A percentile compares a stretch with the other conserved stretches of the same genome.
These are phyloP conservation scores for Shinisaurus crocodilurus DNA, from an alignment of 2,113 vertebrate genomes.

Conservation along the genomic window DNA sequence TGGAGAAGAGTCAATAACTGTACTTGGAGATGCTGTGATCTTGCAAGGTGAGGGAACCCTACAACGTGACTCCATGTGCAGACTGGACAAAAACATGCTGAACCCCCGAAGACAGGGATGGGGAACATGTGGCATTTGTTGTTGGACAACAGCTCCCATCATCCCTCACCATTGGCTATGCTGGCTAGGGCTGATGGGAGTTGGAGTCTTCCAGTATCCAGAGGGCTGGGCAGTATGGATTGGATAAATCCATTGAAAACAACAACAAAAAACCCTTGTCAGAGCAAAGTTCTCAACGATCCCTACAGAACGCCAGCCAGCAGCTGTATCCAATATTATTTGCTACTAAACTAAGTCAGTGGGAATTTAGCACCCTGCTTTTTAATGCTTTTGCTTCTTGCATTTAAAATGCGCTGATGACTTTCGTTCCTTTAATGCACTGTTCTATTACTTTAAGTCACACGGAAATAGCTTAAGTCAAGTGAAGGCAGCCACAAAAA, in stretches of 20 bases:
- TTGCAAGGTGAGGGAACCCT: background rate
- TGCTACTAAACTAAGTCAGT: background rate
- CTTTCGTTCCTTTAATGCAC: constrained; percentile 45
- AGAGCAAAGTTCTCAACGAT: too few relatives aligned
- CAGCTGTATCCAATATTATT: background rate
- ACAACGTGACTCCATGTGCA: background rate
- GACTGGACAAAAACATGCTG: background rate
- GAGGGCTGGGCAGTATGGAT: too few relatives aligned
- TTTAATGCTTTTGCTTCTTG: background rate
- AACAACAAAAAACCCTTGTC: too few relatives aligned
- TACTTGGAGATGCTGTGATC: background rate
- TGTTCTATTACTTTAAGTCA: constrained; percentile 57
- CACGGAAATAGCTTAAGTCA: constrained; percentile 61
- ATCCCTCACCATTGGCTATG: too few relatives aligned
- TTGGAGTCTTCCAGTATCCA: too few relatives aligned
- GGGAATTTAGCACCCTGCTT: background rate
- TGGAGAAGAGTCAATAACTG: background rate
- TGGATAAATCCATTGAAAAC: too few relatives aligned
- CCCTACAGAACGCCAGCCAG: background rate
- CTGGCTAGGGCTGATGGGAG: too few relatives aligned
- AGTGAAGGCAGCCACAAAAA: constrained; percentile 68
- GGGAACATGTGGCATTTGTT: too few relatives aligned
- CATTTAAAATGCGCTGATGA: constrained; percentile 49
- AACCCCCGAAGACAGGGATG: background rate
- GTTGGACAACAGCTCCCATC: too few relatives aligned